Base-by-base conservation (phyloP, 2,888 invertebrate species). In the Siphlonurus alternatus region DNA sequence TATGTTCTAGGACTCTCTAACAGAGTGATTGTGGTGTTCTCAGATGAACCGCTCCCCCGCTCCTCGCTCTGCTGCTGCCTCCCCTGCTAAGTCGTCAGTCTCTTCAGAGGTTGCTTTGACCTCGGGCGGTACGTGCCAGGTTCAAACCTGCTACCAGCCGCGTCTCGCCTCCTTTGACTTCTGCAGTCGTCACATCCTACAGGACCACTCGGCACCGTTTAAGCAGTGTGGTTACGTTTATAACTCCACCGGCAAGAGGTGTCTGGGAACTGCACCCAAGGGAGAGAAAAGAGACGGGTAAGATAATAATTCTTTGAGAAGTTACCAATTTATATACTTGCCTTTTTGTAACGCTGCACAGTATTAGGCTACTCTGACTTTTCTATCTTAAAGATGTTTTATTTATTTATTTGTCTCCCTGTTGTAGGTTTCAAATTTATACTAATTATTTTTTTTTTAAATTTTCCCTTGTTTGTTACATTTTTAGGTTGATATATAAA, bases 141-240 rank as follows among this genome's bases (percentile, higher is more conserved):
- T 61, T 22, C 25, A 64, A 22, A 60, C 84, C 65, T 90, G 90
- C 69, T 79, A 80, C 0, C 80, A 84, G 25, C 80, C 84, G 0
- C 81, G 85, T 59, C 73, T 93, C 0, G 82, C 87, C 7, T 87
- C 87, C 0, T 86, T 86, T 67, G 82, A 83, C 66, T 90, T 84
- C 74, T 96, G 95, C 73, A 79, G 83, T 2, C 81, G 86, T 2
- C 96, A 96, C 71, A 90, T 95, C 67, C 76, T 94, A 62, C 83
- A 86, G 69, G 95, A 96, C 74, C 82, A 87, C 3, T 81, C 77
- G 15, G 91, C 94, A 0, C 93, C 93, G 0, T 97, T 84, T 74
- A 85, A 84, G 67, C 89, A 88, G 69, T 97, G 96, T 73, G 79
- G 82, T 0, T 87, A 83, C 73, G 79, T 86, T 67, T 82, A 82